phyloP scores from a whole-genome alignment of 2,888 invertebrate species.

The Zelleria hepariella region DNA sequence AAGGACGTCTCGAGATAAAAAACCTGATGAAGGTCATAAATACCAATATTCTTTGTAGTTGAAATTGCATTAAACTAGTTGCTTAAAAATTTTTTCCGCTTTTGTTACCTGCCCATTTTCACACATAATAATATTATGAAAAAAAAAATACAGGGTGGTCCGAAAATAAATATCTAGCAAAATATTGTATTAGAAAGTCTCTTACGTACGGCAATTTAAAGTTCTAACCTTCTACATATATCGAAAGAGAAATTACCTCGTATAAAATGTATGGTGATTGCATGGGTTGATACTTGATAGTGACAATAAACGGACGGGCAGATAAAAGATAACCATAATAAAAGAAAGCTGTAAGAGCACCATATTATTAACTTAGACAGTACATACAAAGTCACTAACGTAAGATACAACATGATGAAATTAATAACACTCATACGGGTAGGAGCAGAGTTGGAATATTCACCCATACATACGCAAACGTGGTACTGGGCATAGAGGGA shows the following conservation, averaged over 20 bases:
- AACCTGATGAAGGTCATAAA: conserved; percentile 46
- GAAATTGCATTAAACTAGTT: background rate
- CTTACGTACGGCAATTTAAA: no score
- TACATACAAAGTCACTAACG: background rate
- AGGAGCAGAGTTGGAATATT: background rate
- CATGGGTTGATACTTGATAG: no score
- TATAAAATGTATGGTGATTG: no score
- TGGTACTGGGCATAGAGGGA: background rate
- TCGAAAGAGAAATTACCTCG: no score
- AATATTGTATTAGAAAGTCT: no score
- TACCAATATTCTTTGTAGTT: conserved; percentile 55
- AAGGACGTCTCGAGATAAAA: conserved; percentile 35
- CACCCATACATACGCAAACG: background rate
- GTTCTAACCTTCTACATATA: no score
- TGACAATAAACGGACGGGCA: no score
- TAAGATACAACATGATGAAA: background rate
- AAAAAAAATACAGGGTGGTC: no score
- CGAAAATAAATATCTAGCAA: no score
- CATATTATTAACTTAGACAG: background rate
- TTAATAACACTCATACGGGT: background rate
- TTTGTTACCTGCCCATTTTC: no score
- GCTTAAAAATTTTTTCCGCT: no score
- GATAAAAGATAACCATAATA: background rate
- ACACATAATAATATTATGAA: no score
- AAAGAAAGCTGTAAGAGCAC: background rate